Conservation (phyloP, 1,140 invertebrate species). For the Calosoma granatense region DNA sequence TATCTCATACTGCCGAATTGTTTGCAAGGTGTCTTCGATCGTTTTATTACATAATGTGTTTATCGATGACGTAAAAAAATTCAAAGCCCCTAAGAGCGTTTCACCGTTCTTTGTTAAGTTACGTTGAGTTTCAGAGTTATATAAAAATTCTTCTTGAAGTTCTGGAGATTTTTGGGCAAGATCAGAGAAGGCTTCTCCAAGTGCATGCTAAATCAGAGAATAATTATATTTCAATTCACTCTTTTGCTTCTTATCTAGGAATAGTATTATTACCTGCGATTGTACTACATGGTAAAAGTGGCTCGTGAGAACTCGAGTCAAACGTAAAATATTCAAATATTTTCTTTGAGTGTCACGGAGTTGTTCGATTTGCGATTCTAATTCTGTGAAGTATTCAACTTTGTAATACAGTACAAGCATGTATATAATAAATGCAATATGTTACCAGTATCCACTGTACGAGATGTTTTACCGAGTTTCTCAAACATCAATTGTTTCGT, state of each 20-base stretch:
- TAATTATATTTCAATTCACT: slow-evolving; percentile 9
- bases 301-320: slow-evolving; percentile 70
- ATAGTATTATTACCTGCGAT: slow-evolving; percentile 54
- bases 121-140: slow-evolving; percentile 91
- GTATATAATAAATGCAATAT: slow-evolving; percentile 2
- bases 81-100: slow-evolving; percentile 78
- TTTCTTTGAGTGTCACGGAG: slow-evolving; percentile 89
- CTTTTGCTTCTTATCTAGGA: neutral
- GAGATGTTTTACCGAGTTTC: slow-evolving; percentile 84
- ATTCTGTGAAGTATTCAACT: slow-evolving; percentile 44
- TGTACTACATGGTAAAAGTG: slow-evolving; percentile 86
- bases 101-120: slow-evolving; percentile 91
- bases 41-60: slow-evolving; percentile 94
- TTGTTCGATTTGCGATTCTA: slow-evolving; percentile 87
- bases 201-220: slow-evolving; percentile 46
- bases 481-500: slow-evolving; percentile 92
- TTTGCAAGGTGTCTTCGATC: slow-evolving; percentile 91
- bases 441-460: slow-evolving; percentile 81
- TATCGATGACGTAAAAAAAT: slow-evolving; percentile 92
- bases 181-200: slow-evolving; percentile 90
- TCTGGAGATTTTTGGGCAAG: slow-evolving; percentile 90
- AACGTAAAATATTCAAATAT: slow-evolving; percentile 77
- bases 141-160: slow-evolving; percentile 87
- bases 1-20: slow-evolving; percentile 85
- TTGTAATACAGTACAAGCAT: slow-evolving; percentile 8